Conservation (phyloP, 2,797 vertebrate genomes). For the Ctenopoma kingsleyae region DNA sequence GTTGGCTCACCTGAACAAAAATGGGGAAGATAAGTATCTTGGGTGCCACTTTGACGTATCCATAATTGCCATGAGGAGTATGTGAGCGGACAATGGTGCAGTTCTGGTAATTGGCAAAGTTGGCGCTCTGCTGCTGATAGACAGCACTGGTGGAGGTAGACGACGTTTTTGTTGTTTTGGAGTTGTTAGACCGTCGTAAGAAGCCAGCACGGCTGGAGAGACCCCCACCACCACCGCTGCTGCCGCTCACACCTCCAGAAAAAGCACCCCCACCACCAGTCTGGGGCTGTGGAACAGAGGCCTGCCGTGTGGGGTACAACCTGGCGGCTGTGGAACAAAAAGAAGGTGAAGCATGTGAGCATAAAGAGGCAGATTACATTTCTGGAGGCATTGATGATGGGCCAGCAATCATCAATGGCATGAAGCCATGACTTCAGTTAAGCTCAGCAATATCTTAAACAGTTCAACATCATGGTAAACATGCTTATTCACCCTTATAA, state of each 20-base stretch:
- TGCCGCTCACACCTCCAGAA: slow-evolving; percentile 33
- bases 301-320: slow-evolving; percentile 75
- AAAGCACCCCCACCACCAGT: slow-evolving; percentile 32
- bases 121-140: slow-evolving; percentile 84
- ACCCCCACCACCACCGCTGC: slow-evolving; percentile 70
- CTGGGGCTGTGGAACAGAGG: slow-evolving; percentile 61
- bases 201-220: slow-evolving; percentile 90
- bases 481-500: too few relatives aligned
- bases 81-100: slow-evolving; percentile 91
- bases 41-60: slow-evolving; percentile 92
- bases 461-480: too few relatives aligned
- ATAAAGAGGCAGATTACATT: background rate
- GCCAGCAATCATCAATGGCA: too few relatives aligned
- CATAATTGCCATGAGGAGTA: slow-evolving; percentile 88
- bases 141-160: slow-evolving; percentile 68
- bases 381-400: background rate
- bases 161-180: slow-evolving; percentile 76
- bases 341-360: background rate
- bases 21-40: slow-evolving; percentile 96
- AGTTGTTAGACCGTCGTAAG: slow-evolving; percentile 86
- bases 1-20: slow-evolving; percentile 91
- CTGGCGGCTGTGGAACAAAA: slow-evolving; percentile 65
- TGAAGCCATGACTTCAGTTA: too few relatives aligned
- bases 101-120: slow-evolving; percentile 92
- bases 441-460: too few relatives aligned